Conservation (phyloP, 2,888 invertebrate species). For the Limnephilus marmoratus region DNA sequence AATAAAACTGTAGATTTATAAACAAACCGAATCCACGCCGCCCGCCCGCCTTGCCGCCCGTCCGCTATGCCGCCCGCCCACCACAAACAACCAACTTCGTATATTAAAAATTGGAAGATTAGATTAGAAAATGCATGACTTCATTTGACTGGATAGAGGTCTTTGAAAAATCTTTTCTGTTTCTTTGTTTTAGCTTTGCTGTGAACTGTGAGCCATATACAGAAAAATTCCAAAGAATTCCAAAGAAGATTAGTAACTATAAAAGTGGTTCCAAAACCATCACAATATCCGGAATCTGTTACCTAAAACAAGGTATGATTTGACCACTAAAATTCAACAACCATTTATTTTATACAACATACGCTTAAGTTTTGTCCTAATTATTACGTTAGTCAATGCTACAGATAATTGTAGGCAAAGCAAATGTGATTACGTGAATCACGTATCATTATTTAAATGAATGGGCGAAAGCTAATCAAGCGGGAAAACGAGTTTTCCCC, state of each 20-base stretch:
- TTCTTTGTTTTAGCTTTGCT: not conserved
- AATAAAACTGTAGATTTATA: too few species aligned
- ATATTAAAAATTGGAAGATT: too few species aligned
- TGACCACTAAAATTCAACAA: not conserved
- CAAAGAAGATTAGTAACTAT: not conserved
- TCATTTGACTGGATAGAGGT: not conserved
- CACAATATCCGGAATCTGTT: not conserved
- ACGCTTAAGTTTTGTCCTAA: not conserved
- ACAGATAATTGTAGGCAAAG: not conserved
- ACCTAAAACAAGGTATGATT: not conserved
- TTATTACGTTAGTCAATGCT: not conserved
- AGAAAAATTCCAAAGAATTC: not conserved
- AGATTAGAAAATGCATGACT: not conserved
- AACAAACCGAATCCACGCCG: too few species aligned
- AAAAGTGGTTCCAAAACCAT: not conserved
- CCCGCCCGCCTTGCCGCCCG: too few species aligned
- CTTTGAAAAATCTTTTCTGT: not conserved
- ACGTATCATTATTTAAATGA: not conserved
- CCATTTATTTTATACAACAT: not conserved
- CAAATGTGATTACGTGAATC: not conserved
- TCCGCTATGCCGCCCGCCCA: too few species aligned
- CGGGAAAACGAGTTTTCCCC: not conserved
- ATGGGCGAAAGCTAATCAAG: slow-evolving; percentile 11
- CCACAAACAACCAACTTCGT: too few species aligned
- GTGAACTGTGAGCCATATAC: not conserved